phyloP scores from a whole-genome alignment of 2,888 invertebrate species.

The Cartodere bifasciata region DNA sequence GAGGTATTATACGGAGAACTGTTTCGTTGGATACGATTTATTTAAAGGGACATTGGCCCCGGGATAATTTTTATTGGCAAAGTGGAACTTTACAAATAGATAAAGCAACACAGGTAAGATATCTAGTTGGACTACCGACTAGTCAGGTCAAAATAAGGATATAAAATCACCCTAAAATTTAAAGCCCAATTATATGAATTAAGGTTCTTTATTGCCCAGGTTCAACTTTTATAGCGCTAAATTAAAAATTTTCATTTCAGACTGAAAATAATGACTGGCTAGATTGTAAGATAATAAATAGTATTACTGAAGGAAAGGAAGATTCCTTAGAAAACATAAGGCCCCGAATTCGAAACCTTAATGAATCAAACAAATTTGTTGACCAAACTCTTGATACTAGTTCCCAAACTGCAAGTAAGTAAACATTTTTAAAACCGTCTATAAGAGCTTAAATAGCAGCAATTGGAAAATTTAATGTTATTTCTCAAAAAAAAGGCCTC shows the following conservation, averaged over 20 bases:
- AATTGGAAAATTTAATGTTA: too few species aligned
- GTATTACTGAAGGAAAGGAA: slow-evolving; percentile 39
- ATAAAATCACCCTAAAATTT: background rate
- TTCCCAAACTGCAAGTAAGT: slow-evolving; percentile 37
- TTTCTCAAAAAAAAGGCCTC: too few species aligned
- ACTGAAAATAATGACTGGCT: slow-evolving; percentile 51
- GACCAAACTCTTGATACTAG: slow-evolving; percentile 43
- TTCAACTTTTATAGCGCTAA: background rate
- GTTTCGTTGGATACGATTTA: slow-evolving; percentile 70
- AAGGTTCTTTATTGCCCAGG: background rate
- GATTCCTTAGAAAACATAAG: slow-evolving; percentile 47
- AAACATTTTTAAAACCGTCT: too few species aligned
- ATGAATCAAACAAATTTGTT: slow-evolving; percentile 32
- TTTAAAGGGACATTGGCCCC: slow-evolving; percentile 65
- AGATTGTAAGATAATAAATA: slow-evolving; percentile 39
- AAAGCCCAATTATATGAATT: background rate
- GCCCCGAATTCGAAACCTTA: slow-evolving; percentile 39
- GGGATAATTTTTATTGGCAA: slow-evolving; percentile 54
- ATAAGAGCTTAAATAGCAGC: too few species aligned
- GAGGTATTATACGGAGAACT: slow-evolving; percentile 57
- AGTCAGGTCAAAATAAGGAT: background rate
- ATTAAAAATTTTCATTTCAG: slow-evolving; percentile 30
- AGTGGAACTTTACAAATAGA: slow-evolving; percentile 57
- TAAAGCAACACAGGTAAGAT: slow-evolving; percentile 63
- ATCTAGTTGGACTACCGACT: background rate